phyloP scores from a whole-genome alignment of 2,113 vertebrate species.

The Cheirogaleus medius region DNA sequence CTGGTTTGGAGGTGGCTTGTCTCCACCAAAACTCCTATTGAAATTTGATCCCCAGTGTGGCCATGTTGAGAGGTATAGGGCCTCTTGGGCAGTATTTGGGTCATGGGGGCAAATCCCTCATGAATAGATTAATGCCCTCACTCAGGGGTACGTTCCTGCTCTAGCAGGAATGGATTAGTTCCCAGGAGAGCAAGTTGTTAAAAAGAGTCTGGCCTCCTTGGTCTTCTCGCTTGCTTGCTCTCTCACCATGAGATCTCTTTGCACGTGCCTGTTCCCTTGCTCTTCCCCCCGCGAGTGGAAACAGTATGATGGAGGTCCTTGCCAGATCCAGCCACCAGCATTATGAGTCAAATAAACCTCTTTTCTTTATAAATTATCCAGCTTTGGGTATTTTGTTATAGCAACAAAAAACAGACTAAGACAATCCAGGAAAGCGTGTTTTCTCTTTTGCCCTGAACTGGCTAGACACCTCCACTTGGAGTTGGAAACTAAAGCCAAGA shows the following conservation, averaged over 20 bases:
- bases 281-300: background rate
- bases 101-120: background rate
- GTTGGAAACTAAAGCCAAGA: background rate
- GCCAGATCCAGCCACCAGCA: background rate
- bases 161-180: background rate
- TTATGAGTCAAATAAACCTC: background rate
- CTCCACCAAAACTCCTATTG: background rate
- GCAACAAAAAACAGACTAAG: background rate
- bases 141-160: background rate
- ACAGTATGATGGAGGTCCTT: background rate
- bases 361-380: background rate
- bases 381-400: background rate
- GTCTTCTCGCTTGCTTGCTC: background rate
- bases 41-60: background rate
- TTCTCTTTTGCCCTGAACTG: background rate
- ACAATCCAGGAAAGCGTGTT: background rate
- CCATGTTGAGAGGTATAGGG: background rate
- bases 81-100: background rate
- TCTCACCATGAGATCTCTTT: background rate
- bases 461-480: background rate
- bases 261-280: background rate
- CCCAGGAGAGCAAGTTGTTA: background rate
- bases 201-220: background rate
- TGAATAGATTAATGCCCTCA: background rate
- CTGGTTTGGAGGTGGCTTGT: background rate